phyloP scores from a whole-genome alignment of 2,113 vertebrate genomes.

The Mormoops blainvillei region DNA sequence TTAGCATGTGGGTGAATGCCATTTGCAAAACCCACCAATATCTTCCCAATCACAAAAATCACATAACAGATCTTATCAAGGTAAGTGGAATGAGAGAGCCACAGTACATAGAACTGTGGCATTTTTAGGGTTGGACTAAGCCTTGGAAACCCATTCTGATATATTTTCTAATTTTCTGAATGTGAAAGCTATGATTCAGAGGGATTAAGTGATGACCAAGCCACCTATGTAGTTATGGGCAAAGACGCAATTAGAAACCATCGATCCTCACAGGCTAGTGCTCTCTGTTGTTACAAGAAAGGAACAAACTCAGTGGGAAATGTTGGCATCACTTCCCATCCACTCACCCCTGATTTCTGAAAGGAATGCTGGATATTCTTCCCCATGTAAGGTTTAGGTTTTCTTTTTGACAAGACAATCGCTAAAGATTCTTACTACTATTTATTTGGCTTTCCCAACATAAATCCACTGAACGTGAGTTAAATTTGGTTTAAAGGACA shows the following conservation, averaged over 20 bases:
- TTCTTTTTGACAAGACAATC: background rate
- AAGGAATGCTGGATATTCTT: background rate
- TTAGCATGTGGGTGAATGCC: background rate
- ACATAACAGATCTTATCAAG: background rate
- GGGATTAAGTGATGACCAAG: background rate
- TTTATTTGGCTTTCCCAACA: background rate
- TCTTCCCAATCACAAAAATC: background rate
- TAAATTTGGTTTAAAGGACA: background rate
- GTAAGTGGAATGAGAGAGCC: background rate
- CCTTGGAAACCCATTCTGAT: background rate
- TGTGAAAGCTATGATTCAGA: background rate
- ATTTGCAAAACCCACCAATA: background rate
- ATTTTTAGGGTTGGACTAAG: background rate
- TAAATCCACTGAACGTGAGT: background rate
- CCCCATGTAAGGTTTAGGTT: background rate
- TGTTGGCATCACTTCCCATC: background rate
- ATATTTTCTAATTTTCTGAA: background rate
- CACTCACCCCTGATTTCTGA: slow-evolving; percentile 4
- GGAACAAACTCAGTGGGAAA: background rate
- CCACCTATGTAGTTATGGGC: background rate
- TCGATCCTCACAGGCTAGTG: background rate
- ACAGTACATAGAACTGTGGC: background rate
- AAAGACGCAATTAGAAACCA: background rate
- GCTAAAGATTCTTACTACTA: background rate
- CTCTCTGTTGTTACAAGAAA: background rate